Conservation (phyloP, 1,140 invertebrate species). For the Mizuhopecten yessoensis region DNA sequence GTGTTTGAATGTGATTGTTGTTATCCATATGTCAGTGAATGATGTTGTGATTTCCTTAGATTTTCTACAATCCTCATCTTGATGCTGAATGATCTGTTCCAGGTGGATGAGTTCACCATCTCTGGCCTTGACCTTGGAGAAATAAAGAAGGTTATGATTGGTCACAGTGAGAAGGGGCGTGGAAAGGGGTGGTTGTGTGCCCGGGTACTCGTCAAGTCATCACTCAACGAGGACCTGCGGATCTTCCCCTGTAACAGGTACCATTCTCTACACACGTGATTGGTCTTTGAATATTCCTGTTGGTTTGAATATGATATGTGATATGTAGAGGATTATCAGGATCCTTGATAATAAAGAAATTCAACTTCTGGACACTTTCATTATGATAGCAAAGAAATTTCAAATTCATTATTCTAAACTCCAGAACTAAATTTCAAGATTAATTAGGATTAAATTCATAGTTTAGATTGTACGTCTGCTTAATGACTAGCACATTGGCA, state of each 20-base stretch:
- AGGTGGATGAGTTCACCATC: constrained; percentile 77
- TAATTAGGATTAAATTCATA: no score
- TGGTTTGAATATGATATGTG: no score
- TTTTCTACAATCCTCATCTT: constrained; percentile 45
- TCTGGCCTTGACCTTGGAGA: constrained; percentile 71
- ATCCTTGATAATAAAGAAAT: no score
- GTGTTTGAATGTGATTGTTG: background rate
- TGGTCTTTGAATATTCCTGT: no score
- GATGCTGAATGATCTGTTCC: no score
- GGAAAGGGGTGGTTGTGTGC: constrained; percentile 80
- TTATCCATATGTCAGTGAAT: background rate
- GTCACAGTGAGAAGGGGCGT: constrained; percentile 73
- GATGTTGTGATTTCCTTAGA: background rate
- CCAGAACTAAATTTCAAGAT: no score
- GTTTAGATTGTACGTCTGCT: no score
- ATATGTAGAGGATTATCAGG: no score
- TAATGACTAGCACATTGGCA: no score
- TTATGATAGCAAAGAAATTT: no score
- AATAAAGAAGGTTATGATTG: constrained; percentile 72
- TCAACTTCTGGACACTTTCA: no score
- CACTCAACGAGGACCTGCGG: constrained; percentile 51
- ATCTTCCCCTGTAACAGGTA: constrained; percentile 77
- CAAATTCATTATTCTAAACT: no score
- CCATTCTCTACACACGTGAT: background rate
- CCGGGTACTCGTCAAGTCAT: constrained; percentile 62